Evolutionary conservation across 2,888 invertebrate species (phyloP).

Genomic region (Philhelius pedissequus): DNA sequence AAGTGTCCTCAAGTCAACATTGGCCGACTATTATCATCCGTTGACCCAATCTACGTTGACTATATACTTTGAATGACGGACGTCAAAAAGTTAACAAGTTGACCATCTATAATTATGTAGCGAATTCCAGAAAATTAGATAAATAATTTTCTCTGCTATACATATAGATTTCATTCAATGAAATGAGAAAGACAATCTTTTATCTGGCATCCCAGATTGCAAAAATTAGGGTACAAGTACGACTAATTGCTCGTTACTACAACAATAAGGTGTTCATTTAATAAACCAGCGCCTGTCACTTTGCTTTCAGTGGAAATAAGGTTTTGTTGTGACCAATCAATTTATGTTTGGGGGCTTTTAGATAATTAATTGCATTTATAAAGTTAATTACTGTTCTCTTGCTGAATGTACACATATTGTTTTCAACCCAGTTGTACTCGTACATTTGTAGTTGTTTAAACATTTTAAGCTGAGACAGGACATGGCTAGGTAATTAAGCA

Average conservation of each 20-base stretch:
- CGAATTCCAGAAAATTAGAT: no score
- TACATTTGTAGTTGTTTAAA: neutral
- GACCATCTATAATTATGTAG: no score
- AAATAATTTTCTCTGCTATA: no score
- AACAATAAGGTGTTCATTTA: neutral
- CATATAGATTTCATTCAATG: no score
- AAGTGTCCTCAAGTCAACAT: no score
- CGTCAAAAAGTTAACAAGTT: no score
- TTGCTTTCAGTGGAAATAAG: neutral
- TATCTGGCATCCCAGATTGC: neutral
- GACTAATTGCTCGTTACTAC: neutral
- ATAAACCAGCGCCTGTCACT: neutral
- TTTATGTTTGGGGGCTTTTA: neutral
- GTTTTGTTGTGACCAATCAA: neutral
- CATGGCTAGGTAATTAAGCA: neutral
- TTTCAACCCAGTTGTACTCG: neutral
- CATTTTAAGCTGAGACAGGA: neutral
- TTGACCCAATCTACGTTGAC: no score
- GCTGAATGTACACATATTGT: neutral
- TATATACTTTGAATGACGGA: no score
- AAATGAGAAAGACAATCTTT: neutral
- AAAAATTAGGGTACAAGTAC: neutral
- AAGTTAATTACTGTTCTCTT: neutral
- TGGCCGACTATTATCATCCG: no score
- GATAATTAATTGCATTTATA: neutral